Evolutionary conservation across 2,888 invertebrate species (phyloP).

Genomic region (Julus scanicus): DNA sequence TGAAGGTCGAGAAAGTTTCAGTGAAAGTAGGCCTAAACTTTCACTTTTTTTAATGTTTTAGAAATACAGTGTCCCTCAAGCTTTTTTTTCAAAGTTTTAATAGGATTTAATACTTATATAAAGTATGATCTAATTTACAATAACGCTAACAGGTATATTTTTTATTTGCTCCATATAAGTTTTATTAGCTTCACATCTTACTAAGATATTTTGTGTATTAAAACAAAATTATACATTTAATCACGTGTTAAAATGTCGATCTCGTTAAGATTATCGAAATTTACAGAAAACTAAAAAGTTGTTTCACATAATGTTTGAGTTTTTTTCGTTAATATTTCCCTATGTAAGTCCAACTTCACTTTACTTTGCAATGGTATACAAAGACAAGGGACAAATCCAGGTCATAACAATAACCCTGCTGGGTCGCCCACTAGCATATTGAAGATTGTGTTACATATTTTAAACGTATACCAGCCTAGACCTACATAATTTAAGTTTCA

Average conservation of each 20-base stretch:
- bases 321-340: neutral
- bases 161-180: neutral
- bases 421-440: neutral
- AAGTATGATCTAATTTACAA: neutral
- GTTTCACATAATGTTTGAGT: neutral
- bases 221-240: neutral
- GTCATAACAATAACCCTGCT: slow-evolving; percentile 1
- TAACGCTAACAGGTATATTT: neutral
- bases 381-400: slow-evolving; percentile 8
- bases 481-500: neutral
- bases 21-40: neutral
- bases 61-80: too few species aligned
- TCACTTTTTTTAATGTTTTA: neutral
- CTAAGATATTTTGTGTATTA: too few species aligned
- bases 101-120: neutral
- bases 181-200: neutral
- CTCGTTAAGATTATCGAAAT: neutral
- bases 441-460: slow-evolving; percentile 17
- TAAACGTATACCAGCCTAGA: slow-evolving; percentile 9
- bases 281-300: too few species aligned
- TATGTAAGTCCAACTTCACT: neutral
- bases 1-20: neutral
- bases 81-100: neutral
- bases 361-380: neutral
- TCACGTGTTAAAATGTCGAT: neutral